phyloP scores from a whole-genome alignment of 1,140 invertebrate genomes.

The Papilio helenus region DNA sequence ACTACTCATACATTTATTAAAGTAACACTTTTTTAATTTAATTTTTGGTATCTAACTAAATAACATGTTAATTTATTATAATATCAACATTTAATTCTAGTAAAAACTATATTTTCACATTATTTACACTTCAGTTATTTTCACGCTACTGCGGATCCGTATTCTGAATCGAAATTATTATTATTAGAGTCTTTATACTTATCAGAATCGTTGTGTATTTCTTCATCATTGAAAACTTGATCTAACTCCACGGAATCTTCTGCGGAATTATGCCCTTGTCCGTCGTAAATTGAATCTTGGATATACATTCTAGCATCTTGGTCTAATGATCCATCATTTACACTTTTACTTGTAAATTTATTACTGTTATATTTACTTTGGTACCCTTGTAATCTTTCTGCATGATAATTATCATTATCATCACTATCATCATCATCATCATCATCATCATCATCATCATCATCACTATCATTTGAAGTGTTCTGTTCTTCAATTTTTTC shows the following conservation, averaged over 20 bases:
- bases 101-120: not conserved
- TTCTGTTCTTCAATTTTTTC: constrained; percentile 31
- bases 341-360: not conserved
- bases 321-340: constrained; percentile 38
- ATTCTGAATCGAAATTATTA: constrained; percentile 62
- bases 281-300: constrained; percentile 52
- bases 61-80: not conserved
- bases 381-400: constrained; percentile 38
- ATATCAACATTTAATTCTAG: not conserved
- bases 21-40: not conserved
- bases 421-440: not conserved
- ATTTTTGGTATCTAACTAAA: not conserved
- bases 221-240: constrained; percentile 57
- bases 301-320: constrained; percentile 53
- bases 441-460: constrained; percentile 35
- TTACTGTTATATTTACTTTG: constrained; percentile 32
- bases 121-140: not conserved
- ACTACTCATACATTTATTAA: not conserved
- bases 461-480: constrained; percentile 32
- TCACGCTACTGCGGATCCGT: constrained; percentile 55
- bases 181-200: constrained; percentile 63
- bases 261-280: constrained; percentile 45
- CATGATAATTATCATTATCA: constrained; percentile 31
- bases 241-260: constrained; percentile 51
- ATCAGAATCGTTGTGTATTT: constrained; percentile 47